Evolutionary conservation across 2,797 vertebrate genomes (phyloP).

Genomic region (Tinamus major): DNA sequence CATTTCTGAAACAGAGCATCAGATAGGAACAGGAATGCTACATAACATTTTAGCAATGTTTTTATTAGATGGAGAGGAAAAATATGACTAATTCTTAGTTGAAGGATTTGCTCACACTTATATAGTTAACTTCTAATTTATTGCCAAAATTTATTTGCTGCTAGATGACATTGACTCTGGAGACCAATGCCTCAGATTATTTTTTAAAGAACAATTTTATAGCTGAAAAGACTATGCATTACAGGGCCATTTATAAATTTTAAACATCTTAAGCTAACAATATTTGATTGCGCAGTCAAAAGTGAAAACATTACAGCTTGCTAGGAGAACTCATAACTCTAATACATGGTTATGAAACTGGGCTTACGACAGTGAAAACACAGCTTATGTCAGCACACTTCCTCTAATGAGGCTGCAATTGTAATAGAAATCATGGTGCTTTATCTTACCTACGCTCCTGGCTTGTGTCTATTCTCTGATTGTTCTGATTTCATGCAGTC

Average conservation of each 20-base stretch:
- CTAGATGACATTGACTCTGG: slow-evolving; percentile 40
- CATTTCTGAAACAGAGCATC: slow-evolving; percentile 5
- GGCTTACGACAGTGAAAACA: slow-evolving; percentile 62
- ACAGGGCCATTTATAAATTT: slow-evolving; percentile 62
- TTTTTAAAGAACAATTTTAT: slow-evolving; percentile 65
- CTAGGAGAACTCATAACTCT: slow-evolving; percentile 64
- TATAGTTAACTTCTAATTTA: slow-evolving; percentile 58
- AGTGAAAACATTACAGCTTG: slow-evolving; percentile 69
- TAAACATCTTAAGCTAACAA: slow-evolving; percentile 65
- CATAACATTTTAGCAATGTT: slow-evolving; percentile 12
- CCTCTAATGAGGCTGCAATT: slow-evolving; percentile 71
- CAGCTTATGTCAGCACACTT: slow-evolving; percentile 74
- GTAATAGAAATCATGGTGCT: slow-evolving; percentile 69
- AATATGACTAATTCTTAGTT: slow-evolving; percentile 17
- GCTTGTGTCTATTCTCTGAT: slow-evolving; percentile 34
- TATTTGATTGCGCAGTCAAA: slow-evolving; percentile 69
- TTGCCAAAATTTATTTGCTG: slow-evolving; percentile 65
- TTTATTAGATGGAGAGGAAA: slow-evolving; percentile 50
- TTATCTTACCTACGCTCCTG: slow-evolving; percentile 50
- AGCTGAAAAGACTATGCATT: slow-evolving; percentile 59
- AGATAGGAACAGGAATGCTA: not conserved
- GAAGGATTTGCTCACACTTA: slow-evolving; percentile 28
- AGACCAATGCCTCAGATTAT: slow-evolving; percentile 55
- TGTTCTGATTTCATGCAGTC: slow-evolving; percentile 67
- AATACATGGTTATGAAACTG: slow-evolving; percentile 68